Evolutionary conservation across 2,888 invertebrate genomes (phyloP), one percentile per base, ranked within the genome.

Genomic region (Odontocerum albicorne): DNA sequence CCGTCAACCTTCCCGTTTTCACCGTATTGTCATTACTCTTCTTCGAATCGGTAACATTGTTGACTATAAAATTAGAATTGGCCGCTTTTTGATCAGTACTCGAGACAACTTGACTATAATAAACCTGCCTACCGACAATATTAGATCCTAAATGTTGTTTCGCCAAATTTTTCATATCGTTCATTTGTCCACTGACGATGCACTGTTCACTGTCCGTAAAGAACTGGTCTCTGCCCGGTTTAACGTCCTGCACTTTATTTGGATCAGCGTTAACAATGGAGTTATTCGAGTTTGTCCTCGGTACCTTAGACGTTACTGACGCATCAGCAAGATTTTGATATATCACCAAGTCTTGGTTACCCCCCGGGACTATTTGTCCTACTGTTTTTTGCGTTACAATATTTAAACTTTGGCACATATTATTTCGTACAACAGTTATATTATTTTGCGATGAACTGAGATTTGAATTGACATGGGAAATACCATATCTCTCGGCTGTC

Each of bases 381-480:
- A 78, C 70, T 59, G 76, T 75, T 69, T 77, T 78, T 64, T 77
- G 77, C 60, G 77, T 72, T 63, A 77, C 75, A 68, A 78, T 70
- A 65, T 75, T 78, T 67, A 78, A 73, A 67, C 75, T 77, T 75
- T 77, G 77, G 76, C 77, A 77, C 74, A 74, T 67, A 62, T 72
- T 72, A 63, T 73, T 76, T 10, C 55, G 46, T n/a, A n/a, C n/a
- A 15, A 47, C 32, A 15, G 44, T 36, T 22, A 51, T 36, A 27
- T 44, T 54, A 22, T 32, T 49, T 21, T 46, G 47, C 8, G 54
- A 45, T 2, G 35, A 38, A 12, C n/a, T 46, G 13, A 47, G 4
- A 31, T 32, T 13, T 7, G 27, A 20, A 15, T 55, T 68, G 67
- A 58, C 73, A 72, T 57, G 66, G 65, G 21, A 32, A n/a, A 42